Base-by-base conservation (phyloP, 2,888 invertebrate genomes). In the Danaus chrysippus region DNA sequence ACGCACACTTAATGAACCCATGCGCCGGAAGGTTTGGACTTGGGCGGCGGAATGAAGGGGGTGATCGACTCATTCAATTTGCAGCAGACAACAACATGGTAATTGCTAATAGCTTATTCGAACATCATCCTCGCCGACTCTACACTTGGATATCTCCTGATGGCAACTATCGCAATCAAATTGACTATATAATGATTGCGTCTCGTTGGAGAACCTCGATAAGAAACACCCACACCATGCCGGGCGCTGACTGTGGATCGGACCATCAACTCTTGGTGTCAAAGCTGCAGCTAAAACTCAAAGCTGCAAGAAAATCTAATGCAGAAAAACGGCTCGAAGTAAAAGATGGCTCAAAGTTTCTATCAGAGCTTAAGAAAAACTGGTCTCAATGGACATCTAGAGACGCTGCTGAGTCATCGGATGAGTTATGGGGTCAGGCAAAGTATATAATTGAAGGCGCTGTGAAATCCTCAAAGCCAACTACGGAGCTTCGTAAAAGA, bases 111-210 rank as follows among this genome's bases (percentile, higher is more conserved):
- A 64, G 42, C 11, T 52, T 59, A 0, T 66, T 64, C 42, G 56
- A 66, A 34, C 42, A 62, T 10, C 66, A 64, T 44, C 62, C 60
- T 6, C 59, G 66, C 3, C n/a, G n/a, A n/a, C n/a, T n/a, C n/a
- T n/a, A n/a, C n/a, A 42, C 42, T 10, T 42, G 42, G 42, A 11
- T 42, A 11, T 42, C 42, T 9, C 1, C 42, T 42, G 42, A 42
- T 42, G 42, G 42, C 9, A 42, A 42, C 46, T 58, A 53, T 44
- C 12, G 13, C 56, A 56, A 56, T 53, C 19, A 54, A 17, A 54
- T 54, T 1, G 19, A 54, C 19, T 54, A 54, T 34, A 34, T 34
- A 10, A 9, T 54, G 5, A n/a, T 54, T 23, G 34, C 11, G 12
- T 17, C 6, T 11, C 34, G 6, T 11, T 54, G 54, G 54, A 54